A percentile compares a stretch with the other conserved stretches of the same genome.
phyloP scores from a whole-genome alignment of 2,888 invertebrate genomes.

The Parasteatoda lunata region DNA sequence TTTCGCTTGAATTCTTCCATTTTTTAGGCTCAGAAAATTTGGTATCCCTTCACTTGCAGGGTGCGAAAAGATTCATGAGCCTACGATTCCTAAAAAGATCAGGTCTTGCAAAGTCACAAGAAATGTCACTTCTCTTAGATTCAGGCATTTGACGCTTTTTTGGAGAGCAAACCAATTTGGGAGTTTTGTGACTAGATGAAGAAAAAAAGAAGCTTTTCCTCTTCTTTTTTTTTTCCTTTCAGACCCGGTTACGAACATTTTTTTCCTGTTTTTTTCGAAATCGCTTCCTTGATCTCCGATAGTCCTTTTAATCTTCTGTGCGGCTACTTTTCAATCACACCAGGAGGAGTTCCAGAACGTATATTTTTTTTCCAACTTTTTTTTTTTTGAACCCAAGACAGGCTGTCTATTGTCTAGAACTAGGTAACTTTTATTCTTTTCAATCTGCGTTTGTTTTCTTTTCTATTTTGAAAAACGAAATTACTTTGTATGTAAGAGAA shows the following conservation, averaged over 20 bases:
- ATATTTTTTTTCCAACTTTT: background rate
- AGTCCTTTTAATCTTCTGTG: constrained; percentile 57
- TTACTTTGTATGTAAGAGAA: constrained; percentile 15
- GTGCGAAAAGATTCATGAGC: constrained; percentile 58
- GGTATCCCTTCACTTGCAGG: constrained; percentile 10
- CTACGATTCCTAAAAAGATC: constrained; percentile 28
- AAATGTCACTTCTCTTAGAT: constrained; percentile 52
- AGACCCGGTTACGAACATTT: constrained; percentile 4
- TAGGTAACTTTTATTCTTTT: constrained; percentile 50
- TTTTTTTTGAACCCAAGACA: constrained; percentile 1
- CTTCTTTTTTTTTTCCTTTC: background rate
- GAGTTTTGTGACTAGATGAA: constrained; percentile 23
- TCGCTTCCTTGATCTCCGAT: constrained; percentile 57
- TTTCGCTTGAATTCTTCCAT: constrained; percentile 32
- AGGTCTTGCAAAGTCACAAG: constrained; percentile 35
- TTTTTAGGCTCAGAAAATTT: constrained; percentile 35
- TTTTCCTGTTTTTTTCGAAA: constrained; percentile 36
- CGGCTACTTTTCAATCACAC: constrained; percentile 59
- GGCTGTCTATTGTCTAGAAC: constrained; percentile 47
- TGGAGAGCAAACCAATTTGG: constrained; percentile 51
- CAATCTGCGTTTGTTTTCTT: constrained; percentile 12
- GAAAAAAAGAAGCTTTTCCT: background rate
- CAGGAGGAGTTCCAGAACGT: constrained; percentile 1
- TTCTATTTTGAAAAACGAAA: constrained; percentile 11
- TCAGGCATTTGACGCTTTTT: constrained; percentile 56